These are phyloP conservation scores for Aurelia coerulea DNA, from an alignment of 30 jellyfish, hydroid and myxozoan genomes.

Conservation along the genomic window DNA sequence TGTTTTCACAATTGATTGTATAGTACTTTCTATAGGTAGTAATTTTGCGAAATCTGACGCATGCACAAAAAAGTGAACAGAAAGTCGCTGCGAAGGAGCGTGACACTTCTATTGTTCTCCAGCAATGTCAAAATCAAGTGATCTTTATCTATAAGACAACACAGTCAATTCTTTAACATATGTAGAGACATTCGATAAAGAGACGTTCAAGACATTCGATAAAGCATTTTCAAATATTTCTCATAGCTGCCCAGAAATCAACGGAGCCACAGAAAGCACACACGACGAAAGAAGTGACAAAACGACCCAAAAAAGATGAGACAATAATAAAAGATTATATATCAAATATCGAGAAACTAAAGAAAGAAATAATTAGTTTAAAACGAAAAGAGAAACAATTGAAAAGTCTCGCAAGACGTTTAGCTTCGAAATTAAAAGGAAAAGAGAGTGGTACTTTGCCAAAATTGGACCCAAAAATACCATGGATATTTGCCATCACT, in stretches of 20 bases:
- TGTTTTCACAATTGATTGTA: no score
- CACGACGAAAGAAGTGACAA: background rate
- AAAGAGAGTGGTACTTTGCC: conserved; percentile 78
- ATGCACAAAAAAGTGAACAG: no score
- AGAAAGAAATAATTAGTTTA: conserved; percentile 25
- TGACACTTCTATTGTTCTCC: no score
- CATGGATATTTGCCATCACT: conserved; percentile 97
- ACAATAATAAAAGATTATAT: background rate
- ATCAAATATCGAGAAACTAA: conserved; percentile 39
- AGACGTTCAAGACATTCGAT: no score
- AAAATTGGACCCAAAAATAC: conserved; percentile 89
- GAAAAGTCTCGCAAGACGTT: conserved; percentile 84
- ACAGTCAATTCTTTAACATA: no score
- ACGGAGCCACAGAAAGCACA: background rate
- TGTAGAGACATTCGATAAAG: no score
- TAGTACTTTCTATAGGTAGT: no score
- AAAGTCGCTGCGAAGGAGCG: no score
- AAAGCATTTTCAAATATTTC: background rate
- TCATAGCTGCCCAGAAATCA: background rate
- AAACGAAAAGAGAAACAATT: conserved; percentile 72
- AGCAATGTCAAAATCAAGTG: no score
- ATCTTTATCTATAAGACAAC: no score
- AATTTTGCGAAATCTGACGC: no score
- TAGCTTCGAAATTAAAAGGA: conserved; percentile 86
- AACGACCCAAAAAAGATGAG: background rate